Evolutionary conservation across 1,140 invertebrate genomes (phyloP).

Genomic region (Orius laevigatus): DNA sequence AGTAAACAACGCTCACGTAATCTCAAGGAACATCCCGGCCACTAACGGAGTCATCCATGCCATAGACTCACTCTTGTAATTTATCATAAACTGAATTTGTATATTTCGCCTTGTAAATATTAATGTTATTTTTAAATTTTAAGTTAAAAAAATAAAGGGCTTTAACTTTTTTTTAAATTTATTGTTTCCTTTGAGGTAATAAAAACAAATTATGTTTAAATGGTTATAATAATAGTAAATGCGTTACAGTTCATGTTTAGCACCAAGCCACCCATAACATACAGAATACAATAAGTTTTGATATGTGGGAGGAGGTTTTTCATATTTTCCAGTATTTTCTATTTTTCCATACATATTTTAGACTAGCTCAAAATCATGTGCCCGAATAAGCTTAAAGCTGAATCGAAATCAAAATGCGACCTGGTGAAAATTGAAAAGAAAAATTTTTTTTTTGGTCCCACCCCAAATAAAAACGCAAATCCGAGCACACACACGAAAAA

Average conservation of each 20-base stretch:
- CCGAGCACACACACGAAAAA: constrained; percentile 11
- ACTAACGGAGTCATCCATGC: constrained; percentile 81
- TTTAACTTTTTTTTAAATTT: neutral
- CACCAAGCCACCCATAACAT: constrained; percentile 16
- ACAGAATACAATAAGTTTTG: constrained; percentile 11
- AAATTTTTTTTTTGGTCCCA: constrained; percentile 2
- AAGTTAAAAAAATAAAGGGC: neutral
- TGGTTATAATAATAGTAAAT: neutral
- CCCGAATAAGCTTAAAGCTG: neutral
- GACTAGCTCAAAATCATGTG: constrained; percentile 1
- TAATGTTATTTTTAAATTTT: constrained; percentile 11
- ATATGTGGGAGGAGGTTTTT: constrained; percentile 11
- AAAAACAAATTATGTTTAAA: neutral
- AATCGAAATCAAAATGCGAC: too few species aligned
- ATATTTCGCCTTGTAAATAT: constrained; percentile 6
- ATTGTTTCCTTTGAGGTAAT: neutral
- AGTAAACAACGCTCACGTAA: constrained; percentile 31
- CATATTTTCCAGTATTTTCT: too few species aligned
- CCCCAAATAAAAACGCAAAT: neutral
- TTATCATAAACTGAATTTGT: neutral
- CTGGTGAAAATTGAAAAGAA: too few species aligned
- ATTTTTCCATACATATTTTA: neutral
- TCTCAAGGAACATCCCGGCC: constrained; percentile 65
- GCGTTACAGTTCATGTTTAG: constrained; percentile 13
- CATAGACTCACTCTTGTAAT: constrained; percentile 51